Base-by-base conservation (phyloP, 2,888 invertebrate genomes). In the Trachelus stipa region DNA sequence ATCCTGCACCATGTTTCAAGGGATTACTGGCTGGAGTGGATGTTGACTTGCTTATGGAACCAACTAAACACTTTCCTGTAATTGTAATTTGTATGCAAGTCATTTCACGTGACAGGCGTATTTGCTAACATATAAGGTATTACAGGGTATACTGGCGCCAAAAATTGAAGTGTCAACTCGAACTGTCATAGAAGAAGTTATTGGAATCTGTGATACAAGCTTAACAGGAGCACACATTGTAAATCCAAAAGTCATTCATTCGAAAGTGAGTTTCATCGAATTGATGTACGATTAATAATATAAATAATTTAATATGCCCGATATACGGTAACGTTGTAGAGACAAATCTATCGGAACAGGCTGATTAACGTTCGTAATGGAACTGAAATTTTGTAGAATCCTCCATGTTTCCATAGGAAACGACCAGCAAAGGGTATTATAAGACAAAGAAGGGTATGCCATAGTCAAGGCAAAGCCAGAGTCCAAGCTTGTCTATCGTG, bases 141-240 rank as follows among this genome's bases (percentile, higher is more conserved):
- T 89, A 12, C 85, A 95, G 95, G 95, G 96, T 74, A 95, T 95
- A 73, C 92, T 95, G 73, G 93, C 95, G 2, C 96, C 96, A 0
- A 96, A 95, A 92, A 94, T 95, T 79, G 95, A 95, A 91, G 92
- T 95, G 78, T 93, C 94, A 4, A 95, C 95, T 0, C 95, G 94
- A 87, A 94, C 95, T 3, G 93, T 94, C 0, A 93, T 95, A 79
- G 94, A 95, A 87, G 95, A 95, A 90, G 92, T 93, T 3, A 34
- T 82, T 4, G 85, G 84, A 34, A 80, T 92, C 69, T 88, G 87
- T 77, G 81, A 85, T 74, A 71, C 76, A 23, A 80, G 76, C 68
- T 71, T 77, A 23, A 79, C 85, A 33, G 84, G 86, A 69, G 79
- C 86, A 35, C 87, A 84, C 79, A 85, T 90, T 37, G 84, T 92